Percentiles rank a stretch among this genome's conserved stretches.
phyloP scores from a whole-genome alignment of 2,113 vertebrate genomes.

The Alectura lathami region DNA sequence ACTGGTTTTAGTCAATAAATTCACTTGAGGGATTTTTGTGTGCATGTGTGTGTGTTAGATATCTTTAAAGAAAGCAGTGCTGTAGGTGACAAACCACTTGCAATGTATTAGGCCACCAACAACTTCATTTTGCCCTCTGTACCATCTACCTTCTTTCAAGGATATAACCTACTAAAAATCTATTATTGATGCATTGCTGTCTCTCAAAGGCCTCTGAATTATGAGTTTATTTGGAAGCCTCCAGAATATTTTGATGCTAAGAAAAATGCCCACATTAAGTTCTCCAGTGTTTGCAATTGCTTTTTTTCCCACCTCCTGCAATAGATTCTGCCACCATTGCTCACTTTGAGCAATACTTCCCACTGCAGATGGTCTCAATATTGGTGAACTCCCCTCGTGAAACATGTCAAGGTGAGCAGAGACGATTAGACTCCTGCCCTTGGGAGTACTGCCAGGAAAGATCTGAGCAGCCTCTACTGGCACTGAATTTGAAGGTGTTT shows the following conservation, averaged over 20 bases:
- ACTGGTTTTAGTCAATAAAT: constrained; percentile 84
- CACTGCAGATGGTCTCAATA: not conserved
- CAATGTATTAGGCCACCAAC: constrained; percentile 55
- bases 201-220: constrained; percentile 16
- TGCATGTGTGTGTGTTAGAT: constrained; percentile 45
- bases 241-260: not conserved
- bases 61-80: constrained; percentile 70
- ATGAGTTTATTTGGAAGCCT: not conserved
- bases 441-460: not conserved
- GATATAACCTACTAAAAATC: not conserved
- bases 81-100: constrained; percentile 72
- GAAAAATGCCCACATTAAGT: not conserved
- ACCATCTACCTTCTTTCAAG: constrained; percentile 36
- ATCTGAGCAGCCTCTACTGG: not conserved
- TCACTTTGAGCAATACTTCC: not conserved
- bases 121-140: constrained; percentile 47
- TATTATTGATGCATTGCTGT: not conserved
- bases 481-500: not conserved
- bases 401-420: not conserved
- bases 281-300: not conserved
- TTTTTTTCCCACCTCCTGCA: not conserved
- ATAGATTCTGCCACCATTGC: not conserved
- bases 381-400: not conserved
- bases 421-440: not conserved
- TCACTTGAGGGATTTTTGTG: constrained; percentile 71